Base-by-base conservation (phyloP, 2,888 invertebrate genomes). In the Diachrysia chrysitis region DNA sequence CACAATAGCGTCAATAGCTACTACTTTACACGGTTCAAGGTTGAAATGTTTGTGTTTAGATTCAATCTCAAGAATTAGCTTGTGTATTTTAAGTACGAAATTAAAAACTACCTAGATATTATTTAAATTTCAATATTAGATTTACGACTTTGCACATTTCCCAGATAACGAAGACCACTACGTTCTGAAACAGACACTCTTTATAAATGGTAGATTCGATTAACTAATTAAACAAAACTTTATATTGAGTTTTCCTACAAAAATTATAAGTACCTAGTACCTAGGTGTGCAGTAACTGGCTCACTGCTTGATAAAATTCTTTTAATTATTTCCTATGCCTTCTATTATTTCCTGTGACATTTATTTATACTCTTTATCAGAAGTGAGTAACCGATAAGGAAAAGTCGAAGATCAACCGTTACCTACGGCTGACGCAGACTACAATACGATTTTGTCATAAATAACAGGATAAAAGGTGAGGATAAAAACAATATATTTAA, bases 1-100 rank as follows among this genome's bases (percentile, higher is more conserved):
- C n/a, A n/a, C n/a, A n/a, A 14, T 35, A 7, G 9, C 9, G 37
- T 12, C 48, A 19, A 21, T 51, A 21, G 19, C 19, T 19, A 51
- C 42, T 42, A n/a, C 19, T 51, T 51, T n/a, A 42, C 42, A n/a
- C 5, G 42, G 42, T 42, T n/a, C 42, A 42, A 42, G 42, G 42
- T 42, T 42, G n/a, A 42, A 42, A 42, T n/a, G 16, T 42, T n/a
- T 42, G 4, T 7, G 14, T n/a, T n/a, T 1, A 42, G n/a, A n/a
- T 3, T 16, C 16, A 37, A 14, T 37, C 16, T 37, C 5, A 16
- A 16, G 16, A 37, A 37, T 32, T 10, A 9, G 0, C 32, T 10
- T 9, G 25, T 25, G 5, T 25, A 3, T 25, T 25, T 25, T 25
- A n/a, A n/a, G n/a, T n/a, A n/a, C n/a, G n/a, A n/a, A n/a, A n/a